Percentiles rank a stretch among this genome's conserved stretches.
These are phyloP conservation scores for Eucera pruinosa DNA, from an alignment of 2,888 invertebrate species.

Conservation along the genomic window DNA sequence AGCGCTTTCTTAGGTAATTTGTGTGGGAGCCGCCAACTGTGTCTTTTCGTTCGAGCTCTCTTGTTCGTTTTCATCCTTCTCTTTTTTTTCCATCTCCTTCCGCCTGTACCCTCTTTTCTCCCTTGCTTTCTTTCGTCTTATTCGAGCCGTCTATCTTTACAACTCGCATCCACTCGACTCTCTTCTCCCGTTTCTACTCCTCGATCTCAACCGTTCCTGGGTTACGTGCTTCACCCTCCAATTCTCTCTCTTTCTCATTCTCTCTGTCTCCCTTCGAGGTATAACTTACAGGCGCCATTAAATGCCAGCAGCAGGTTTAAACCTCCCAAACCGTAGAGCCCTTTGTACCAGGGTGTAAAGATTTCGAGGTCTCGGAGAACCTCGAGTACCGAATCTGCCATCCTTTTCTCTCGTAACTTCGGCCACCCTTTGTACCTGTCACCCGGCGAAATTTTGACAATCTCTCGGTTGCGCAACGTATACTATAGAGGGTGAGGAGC, in stretches of 20 bases:
- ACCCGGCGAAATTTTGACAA: conserved; percentile 67
- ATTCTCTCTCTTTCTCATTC: conserved; percentile 21
- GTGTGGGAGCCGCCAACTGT: conserved; percentile 78
- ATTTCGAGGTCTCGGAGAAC: conserved; percentile 62
- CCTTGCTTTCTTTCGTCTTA: conserved; percentile 41
- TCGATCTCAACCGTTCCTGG: conserved; percentile 44
- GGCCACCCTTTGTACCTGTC: conserved; percentile 52
- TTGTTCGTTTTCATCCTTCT: conserved; percentile 19
- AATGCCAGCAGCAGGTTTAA: conserved; percentile 75
- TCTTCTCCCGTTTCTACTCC: conserved; percentile 52
- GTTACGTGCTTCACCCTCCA: conserved; percentile 39
- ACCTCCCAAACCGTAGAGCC: conserved; percentile 61
- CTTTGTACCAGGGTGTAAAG: conserved; percentile 71
- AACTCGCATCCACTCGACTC: conserved; percentile 56
- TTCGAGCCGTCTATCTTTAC: conserved; percentile 53
- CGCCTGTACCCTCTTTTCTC: background rate
- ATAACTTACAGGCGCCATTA: conserved; percentile 77
- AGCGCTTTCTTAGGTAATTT: conserved; percentile 76
- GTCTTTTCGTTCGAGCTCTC: conserved; percentile 60
- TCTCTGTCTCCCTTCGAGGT: conserved; percentile 46
- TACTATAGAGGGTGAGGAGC: background rate
- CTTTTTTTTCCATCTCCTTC: background rate
- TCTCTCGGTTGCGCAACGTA: conserved; percentile 38
- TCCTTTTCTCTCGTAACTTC: conserved; percentile 59
- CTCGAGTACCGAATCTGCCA: conserved; percentile 45